A percentile compares a stretch with the other conserved stretches of the same genome.
phyloP scores from a whole-genome alignment of 1,140 invertebrate genomes.

The Tetramorium parvispinum region DNA sequence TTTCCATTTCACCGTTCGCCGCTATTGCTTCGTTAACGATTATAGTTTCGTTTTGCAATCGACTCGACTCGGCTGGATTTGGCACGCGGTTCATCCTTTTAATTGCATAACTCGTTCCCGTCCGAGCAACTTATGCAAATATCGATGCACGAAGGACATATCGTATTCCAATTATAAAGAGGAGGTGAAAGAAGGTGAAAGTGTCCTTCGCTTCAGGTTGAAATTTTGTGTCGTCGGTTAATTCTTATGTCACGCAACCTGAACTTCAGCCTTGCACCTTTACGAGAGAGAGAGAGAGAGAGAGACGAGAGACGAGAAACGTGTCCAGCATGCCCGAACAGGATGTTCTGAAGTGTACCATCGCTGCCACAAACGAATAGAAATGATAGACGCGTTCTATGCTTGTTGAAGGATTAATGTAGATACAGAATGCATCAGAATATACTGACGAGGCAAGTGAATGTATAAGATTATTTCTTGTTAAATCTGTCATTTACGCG shows the following conservation, averaged over 20 bases:
- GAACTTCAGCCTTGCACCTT: conserved; percentile 42
- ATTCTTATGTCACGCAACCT: conserved; percentile 39
- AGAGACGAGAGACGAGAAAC: not conserved
- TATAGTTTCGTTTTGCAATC: conserved; percentile 6
- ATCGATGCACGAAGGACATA: not conserved
- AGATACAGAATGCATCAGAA: not conserved
- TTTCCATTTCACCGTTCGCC: not conserved
- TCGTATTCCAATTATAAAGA: conserved; percentile 51
- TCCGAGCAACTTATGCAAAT: conserved; percentile 9
- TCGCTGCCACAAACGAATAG: not conserved
- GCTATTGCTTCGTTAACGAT: conserved; percentile 1
- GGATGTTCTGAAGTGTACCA: not conserved
- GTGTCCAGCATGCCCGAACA: not conserved
- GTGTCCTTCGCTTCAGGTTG: conserved; percentile 41
- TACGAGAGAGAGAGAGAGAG: conserved; percentile 28
- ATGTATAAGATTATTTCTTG: not conserved
- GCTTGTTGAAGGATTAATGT: not conserved
- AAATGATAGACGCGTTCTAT: not conserved
- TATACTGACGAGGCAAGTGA: not conserved
- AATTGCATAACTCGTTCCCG: conserved; percentile 15
- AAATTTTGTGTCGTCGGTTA: conserved; percentile 7
- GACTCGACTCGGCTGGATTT: not conserved
- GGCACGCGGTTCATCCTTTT: not conserved
- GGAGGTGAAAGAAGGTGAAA: conserved; percentile 65
- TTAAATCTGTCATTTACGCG: not conserved